Evolutionary conservation across 2,113 vertebrate species (phyloP).

Genomic region (Eclectus roratus): DNA sequence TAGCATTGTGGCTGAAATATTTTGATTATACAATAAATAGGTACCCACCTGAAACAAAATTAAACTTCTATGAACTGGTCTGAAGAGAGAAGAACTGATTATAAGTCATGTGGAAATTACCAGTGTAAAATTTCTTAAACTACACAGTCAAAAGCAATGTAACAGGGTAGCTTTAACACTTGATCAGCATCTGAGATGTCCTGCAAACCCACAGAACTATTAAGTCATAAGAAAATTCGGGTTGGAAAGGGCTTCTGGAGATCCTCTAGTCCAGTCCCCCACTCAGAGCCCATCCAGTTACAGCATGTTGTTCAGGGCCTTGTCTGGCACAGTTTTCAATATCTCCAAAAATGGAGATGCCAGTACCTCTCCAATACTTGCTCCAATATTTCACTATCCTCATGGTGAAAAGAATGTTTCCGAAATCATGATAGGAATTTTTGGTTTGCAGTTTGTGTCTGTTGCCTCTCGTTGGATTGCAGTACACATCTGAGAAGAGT

Average conservation of each 20-base stretch:
- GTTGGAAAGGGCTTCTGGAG: neutral
- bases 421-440: neutral
- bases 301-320: neutral
- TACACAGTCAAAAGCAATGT: neutral
- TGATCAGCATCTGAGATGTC: neutral
- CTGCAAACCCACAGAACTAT: neutral
- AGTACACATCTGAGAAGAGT: neutral
- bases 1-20: neutral
- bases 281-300: neutral
- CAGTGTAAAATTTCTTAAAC: neutral
- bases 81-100: neutral
- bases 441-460: neutral
- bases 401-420: neutral
- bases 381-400: neutral
- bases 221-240: neutral
- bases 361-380: neutral
- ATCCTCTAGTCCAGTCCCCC: neutral
- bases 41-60: neutral
- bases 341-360: neutral
- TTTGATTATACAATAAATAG: neutral
- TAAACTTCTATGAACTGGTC: neutral
- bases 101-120: neutral
- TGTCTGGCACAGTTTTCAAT: neutral
- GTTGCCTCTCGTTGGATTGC: neutral
- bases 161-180: neutral